Percentiles rank a stretch among this genome's conserved stretches.
Evolutionary conservation across 2,797 vertebrate species (phyloP).

Genomic region (Orestias chungarensis): DNA sequence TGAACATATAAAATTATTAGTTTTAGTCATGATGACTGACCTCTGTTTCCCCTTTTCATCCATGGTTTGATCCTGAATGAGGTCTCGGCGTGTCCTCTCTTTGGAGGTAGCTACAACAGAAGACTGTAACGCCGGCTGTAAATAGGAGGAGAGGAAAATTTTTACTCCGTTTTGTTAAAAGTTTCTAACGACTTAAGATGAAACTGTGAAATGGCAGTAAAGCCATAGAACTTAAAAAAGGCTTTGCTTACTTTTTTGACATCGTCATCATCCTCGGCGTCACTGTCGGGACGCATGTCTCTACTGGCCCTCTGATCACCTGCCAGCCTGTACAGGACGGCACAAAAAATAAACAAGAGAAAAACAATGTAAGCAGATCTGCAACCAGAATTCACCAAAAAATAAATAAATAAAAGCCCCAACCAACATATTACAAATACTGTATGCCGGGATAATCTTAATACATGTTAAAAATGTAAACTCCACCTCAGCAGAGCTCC

Average conservation of each 20-base stretch:
- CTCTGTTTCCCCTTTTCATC: conserved; percentile 98
- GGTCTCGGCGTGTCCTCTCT: conserved; percentile 97
- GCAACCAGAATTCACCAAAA: neutral
- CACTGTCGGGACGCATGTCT: conserved; percentile 97
- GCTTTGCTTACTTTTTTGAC: conserved; percentile 80
- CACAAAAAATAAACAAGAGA: neutral
- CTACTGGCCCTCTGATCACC: conserved; percentile 96
- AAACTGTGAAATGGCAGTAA: neutral
- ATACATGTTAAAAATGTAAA: neutral
- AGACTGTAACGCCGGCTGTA: conserved; percentile 97
- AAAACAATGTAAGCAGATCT: neutral
- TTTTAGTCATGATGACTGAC: conserved; percentile 52
- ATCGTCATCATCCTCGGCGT: conserved; percentile 97
- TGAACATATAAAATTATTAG: neutral
- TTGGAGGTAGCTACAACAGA: conserved; percentile 99
- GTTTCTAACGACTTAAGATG: neutral
- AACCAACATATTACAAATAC: neutral
- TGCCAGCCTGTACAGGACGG: conserved; percentile 90
- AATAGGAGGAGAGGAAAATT: neutral
- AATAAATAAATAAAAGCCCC: neutral
- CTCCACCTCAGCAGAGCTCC: conserved; percentile 92
- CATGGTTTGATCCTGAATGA: conserved; percentile 99
- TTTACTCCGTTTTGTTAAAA: no score
- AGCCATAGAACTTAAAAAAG: neutral
- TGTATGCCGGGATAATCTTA: neutral